Base-by-base conservation (phyloP, 2,888 invertebrate species). In the Microctonus aethiopoides region DNA sequence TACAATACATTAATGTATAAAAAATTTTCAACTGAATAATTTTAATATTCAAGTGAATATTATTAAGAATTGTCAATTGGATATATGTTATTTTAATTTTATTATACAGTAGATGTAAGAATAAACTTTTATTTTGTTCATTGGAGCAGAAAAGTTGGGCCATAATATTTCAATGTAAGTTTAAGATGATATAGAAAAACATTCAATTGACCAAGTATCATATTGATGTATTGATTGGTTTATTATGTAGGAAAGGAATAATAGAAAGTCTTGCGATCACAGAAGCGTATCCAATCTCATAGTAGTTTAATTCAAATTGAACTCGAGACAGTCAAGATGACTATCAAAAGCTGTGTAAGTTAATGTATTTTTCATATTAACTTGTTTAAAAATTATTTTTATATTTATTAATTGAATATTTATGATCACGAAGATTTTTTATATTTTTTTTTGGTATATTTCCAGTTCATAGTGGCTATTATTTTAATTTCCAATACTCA, bases 331-430 rank as follows among this genome's bases (percentile, higher is more conserved):
- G 73, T 6, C 77, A 81, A 66, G 73, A 79, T 80, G 81, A 70
- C 65, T 59, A 71, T 70, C 71, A 75, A 75, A 60, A 72, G 73
- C 65, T 73, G 79, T 54, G 82, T 83, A 74, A 83, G 81, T 80
- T 74, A 9, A 57, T 29, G n/a, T 16, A 32, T 32, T n/a, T 24
- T 24, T 54, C 26, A 7, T 29, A 41, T 69, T 39, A 39, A 4
- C 32, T 68, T 34, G 1, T 24, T 41, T 34, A 16, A 62, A 61
- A n/a, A 36, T 62, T 9, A 41, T 61, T 24, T n/a, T n/a, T 52
- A 39, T 29, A 32, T 36, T 56, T 11, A 54, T 16, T 59, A 46
- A 16, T 64, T 29, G 7, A 61, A 6, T 6, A n/a, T 56, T 20
- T 26, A 39, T 39, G n/a, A 29, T 36, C n/a, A n/a, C n/a, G n/a